These are phyloP conservation scores for Daubentonia madagascariensis DNA, from an alignment of 2,113 vertebrate genomes.

Conservation along the genomic window DNA sequence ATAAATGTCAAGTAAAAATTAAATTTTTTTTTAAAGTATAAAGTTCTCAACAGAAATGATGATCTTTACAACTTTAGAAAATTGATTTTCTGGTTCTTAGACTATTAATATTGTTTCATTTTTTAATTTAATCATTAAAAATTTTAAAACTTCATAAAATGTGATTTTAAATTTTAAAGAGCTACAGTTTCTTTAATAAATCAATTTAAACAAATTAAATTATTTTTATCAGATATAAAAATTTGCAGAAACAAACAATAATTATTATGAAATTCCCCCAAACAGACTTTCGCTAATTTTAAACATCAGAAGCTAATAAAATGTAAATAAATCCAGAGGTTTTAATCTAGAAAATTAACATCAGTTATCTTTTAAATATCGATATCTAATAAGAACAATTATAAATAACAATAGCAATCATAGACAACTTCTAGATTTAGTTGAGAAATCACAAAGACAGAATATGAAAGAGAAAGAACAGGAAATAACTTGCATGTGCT, in stretches of 20 bases:
- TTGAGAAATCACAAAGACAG: background rate
- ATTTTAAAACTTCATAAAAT: background rate
- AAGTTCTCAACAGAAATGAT: background rate
- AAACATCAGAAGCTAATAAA: slow-evolving; percentile 4
- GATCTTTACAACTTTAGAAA: slow-evolving; percentile 9
- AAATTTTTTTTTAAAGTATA: background rate
- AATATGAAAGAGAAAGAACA: background rate
- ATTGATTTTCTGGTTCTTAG: background rate
- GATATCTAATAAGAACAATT: background rate
- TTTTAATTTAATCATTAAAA: slow-evolving; percentile 13
- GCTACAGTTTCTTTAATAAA: background rate
- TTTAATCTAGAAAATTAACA: background rate
- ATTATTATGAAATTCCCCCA: background rate
- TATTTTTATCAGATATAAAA: background rate
- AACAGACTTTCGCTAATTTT: background rate
- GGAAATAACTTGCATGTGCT: background rate
- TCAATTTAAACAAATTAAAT: background rate
- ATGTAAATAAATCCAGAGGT: background rate
- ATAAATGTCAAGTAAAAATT: slow-evolving; percentile 31
- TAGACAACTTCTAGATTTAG: background rate
- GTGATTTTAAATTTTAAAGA: background rate
- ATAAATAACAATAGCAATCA: background rate
- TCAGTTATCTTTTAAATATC: background rate
- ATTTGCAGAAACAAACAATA: background rate
- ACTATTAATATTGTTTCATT: background rate